A percentile compares a stretch with the other conserved stretches of the same genome.
These are phyloP conservation scores for Nephrotoma appendiculata DNA, from an alignment of 2,888 invertebrate species.

Conservation along the genomic window DNA sequence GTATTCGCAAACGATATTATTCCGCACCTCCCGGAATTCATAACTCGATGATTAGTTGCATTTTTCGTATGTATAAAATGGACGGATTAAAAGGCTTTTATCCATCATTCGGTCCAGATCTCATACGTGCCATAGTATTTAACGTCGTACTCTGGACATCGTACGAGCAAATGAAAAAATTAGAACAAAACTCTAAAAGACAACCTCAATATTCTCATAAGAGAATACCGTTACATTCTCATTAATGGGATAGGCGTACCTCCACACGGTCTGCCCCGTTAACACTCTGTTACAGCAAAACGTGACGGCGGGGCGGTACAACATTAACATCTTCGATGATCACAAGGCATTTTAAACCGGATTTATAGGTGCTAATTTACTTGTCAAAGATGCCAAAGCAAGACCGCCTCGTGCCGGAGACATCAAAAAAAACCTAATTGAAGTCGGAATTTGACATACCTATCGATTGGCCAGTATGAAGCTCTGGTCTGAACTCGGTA, in stretches of 20 bases:
- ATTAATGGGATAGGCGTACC: neutral
- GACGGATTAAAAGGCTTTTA: conserved; percentile 45
- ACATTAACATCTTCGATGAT: no score
- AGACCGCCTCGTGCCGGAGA: no score
- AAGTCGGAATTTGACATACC: no score
- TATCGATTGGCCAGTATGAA: no score
- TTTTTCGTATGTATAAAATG: conserved; percentile 37
- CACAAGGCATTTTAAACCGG: no score
- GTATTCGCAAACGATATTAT: conserved; percentile 52
- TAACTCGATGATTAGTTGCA: conserved; percentile 41
- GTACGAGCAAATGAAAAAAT: conserved; percentile 44
- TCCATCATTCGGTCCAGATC: conserved; percentile 51
- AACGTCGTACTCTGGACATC: conserved; percentile 51
- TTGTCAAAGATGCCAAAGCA: no score
- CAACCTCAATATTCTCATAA: neutral
- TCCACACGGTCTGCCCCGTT: no score
- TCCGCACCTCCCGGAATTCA: conserved; percentile 43
- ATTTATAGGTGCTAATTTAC: no score
- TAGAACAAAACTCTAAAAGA: neutral
- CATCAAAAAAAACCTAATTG: no score
- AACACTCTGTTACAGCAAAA: no score
- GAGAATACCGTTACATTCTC: neutral
- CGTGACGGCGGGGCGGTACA: no score
- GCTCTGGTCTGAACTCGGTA: no score
- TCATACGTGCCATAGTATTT: conserved; percentile 49